These are phyloP conservation scores for Schizopygopsis malacanthus DNA, from an alignment of 2,797 vertebrate genomes.

Conservation along the genomic window DNA sequence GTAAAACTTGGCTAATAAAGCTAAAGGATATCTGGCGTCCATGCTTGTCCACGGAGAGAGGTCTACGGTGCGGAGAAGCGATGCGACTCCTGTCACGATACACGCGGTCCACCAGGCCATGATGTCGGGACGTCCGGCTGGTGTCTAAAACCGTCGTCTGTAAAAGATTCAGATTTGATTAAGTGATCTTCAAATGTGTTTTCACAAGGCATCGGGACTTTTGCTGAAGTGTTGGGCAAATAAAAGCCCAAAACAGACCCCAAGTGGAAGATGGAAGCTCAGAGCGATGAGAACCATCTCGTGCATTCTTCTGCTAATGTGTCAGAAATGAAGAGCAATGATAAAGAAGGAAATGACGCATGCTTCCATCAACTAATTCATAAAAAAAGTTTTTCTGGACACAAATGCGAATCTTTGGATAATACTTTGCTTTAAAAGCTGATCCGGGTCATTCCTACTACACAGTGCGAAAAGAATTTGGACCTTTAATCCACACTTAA, in stretches of 20 bases:
- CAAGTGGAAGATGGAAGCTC: constrained; percentile 50
- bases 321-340: constrained; percentile 82
- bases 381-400: not conserved
- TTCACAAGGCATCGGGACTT: not conserved
- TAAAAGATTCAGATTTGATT: constrained; percentile 79
- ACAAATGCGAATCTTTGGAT: not conserved
- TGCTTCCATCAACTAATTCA: not conserved
- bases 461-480: not conserved
- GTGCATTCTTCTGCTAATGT: constrained; percentile 71
- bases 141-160: constrained; percentile 97
- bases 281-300: constrained; percentile 54
- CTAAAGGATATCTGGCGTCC: constrained; percentile 94
- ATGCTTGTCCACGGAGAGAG: constrained; percentile 95
- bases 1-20: constrained; percentile 35
- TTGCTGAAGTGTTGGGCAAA: constrained; percentile 24
- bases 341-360: constrained; percentile 74
- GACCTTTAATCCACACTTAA: not conserved
- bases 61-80: constrained; percentile 94
- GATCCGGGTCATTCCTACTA: not conserved
- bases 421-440: not conserved
- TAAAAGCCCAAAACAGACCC: constrained; percentile 24
- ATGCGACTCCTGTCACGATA: constrained; percentile 94
- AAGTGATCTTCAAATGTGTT: not conserved
- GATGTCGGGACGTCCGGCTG: constrained; percentile 94
- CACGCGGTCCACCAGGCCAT: constrained; percentile 95